Evolutionary conservation across 2,797 vertebrate species (phyloP), one percentile per base, ranked within the genome.

Genomic region (Ptychobarbus kaznakovi): DNA sequence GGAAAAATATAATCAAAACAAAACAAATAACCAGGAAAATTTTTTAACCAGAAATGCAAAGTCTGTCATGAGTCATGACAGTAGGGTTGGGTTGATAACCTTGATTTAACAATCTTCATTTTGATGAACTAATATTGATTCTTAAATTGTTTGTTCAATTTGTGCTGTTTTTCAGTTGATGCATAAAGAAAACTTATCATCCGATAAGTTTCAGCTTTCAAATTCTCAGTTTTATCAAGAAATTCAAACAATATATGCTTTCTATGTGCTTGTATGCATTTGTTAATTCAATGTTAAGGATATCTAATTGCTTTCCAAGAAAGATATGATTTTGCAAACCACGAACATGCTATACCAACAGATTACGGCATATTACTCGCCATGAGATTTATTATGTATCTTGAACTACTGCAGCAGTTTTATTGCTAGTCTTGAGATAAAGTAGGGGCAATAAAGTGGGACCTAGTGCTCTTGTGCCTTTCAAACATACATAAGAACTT

Each of bases 401-500:
- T 61, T 72, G 40, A 79, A 61, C 65, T 70, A 69, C 46, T 69
- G 38, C 75, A 4, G 28, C 38, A 35, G 32, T 11, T 79, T 79
- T 79, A 84, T 79, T 70, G 53, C 51, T 49, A 32, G 28, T 22
- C 70, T 58, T 76, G 44, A 32, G 44, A 53, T 65, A 22, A 65
- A 56, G 63, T 49, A 49, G 46, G 65, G 44, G 32, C 63, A 79
- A 79, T 78, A 78, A 35, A 79, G 75, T 7, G 51, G 42, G 38
- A 32, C 56, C 74, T 32, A 22, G 65, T 58, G 63, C 18, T 28
- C 25, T 58, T 70, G 32, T 61, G 28, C 53, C 75, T 58, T 70
- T 20, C 61, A 56, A 84, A 70, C 63, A 44, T 68, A 44, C 63
- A 84, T 46, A 44, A 42, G 65, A 38, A 49, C n/a, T 76, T 78